Evolutionary conservation across 2,113 vertebrate species (phyloP), one percentile per base, ranked within the genome.

Genomic region (Saccopteryx bilineata): DNA sequence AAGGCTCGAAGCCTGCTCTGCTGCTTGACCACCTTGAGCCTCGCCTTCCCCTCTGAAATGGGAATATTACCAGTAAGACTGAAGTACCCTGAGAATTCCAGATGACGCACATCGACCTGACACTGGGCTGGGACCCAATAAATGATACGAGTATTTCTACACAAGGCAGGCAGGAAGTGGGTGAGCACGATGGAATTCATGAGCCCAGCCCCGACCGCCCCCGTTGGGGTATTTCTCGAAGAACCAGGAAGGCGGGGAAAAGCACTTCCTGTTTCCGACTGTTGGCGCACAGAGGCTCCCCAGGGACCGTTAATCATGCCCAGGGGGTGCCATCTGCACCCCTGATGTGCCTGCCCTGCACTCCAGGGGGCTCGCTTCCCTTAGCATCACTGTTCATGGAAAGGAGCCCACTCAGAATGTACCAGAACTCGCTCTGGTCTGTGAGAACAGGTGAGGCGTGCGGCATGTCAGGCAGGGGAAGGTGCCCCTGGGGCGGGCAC

Each of bases 341-440:
- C 52, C 17, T 6, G 9, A 26, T 5, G 0, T 1, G 33, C 46
- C 85, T 28, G 31, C 58, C 61, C 63, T 0, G 0, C 69, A 48
- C 23, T 3, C 52, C 18, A 2, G 39, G 46, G 52, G 60, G 46
- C 71, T 7, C 1, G 3, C 13, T 2, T 11, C 28, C 24, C 39
- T 24, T 0, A 12, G 7, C 26, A 9, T n/a, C 33, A 5, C 9
- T 0, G 12, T 50, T 26, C 9, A 0, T 0, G 5, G 10, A 33
- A 9, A 65, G 52, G 76, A 11, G 24, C 75, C 18, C 0, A 0
- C 8, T 26, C 14, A 5, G 46, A 10, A 61, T 0, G 46, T 2
- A 1, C 17, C 5, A 1, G 39, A 19, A 5, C 26, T 0, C 1
- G 17, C 50, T 63, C 78, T 26, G 63, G 46, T 33, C 61, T 9